These are phyloP conservation scores for Desmodus rotundus DNA, from an alignment of 2,113 vertebrate genomes.

Conservation along the genomic window DNA sequence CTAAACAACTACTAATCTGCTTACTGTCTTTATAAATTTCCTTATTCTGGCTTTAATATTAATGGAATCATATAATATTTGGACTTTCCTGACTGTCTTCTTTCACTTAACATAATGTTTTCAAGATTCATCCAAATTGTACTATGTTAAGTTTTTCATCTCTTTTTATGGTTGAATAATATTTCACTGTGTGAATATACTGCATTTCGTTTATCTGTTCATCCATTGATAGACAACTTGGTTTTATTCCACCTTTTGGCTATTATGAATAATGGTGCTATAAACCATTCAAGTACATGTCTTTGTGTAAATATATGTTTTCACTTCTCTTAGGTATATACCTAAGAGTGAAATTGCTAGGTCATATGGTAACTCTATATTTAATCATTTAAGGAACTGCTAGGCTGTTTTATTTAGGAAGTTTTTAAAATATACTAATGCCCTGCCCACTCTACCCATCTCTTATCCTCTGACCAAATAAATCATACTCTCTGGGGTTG, in stretches of 20 bases:
- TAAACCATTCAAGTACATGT: background rate
- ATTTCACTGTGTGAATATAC: background rate
- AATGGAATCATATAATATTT: background rate
- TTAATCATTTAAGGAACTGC: constrained; percentile 1
- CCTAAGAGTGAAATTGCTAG: background rate
- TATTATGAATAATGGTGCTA: background rate
- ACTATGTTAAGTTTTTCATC: background rate
- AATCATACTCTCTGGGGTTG: background rate
- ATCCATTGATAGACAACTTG: background rate
- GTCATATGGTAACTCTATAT: background rate
- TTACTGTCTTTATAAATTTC: background rate
- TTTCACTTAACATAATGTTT: constrained; percentile 21
- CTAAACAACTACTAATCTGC: background rate
- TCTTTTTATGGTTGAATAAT: background rate
- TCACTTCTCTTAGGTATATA: background rate
- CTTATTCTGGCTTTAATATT: background rate
- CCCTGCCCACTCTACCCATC: background rate
- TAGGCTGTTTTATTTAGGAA: background rate
- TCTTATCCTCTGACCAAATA: background rate
- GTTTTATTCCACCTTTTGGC: background rate
- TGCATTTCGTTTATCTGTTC: background rate
- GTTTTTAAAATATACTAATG: background rate
- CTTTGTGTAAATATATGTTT: background rate
- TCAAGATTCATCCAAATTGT: background rate
- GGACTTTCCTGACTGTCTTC: background rate